Conservation (phyloP, 2,888 invertebrate species). For the Macaria liturata region DNA sequence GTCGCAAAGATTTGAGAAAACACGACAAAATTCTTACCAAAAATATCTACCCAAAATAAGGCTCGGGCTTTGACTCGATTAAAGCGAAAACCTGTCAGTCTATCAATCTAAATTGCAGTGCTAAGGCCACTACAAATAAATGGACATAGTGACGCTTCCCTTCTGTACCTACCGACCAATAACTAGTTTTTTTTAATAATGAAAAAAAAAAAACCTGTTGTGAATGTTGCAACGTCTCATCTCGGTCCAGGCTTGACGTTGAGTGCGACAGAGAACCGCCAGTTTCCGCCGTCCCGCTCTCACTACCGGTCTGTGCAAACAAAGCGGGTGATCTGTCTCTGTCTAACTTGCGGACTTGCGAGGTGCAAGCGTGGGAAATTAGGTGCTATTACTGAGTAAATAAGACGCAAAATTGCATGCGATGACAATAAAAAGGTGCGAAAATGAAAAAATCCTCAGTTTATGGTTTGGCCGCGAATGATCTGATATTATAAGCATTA, state of each 20-base stretch:
- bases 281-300: constrained; percentile 84
- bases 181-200: too few species aligned
- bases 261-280: constrained; percentile 90
- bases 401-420: constrained; percentile 1
- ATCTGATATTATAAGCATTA: too few species aligned
- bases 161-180: too few species aligned
- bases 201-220: too few species aligned
- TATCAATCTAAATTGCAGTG: too few species aligned
- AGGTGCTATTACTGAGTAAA: neutral
- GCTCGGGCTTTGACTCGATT: too few species aligned
- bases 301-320: constrained; percentile 76
- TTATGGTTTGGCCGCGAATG: neutral
- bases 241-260: constrained; percentile 93
- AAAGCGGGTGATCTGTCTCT: constrained; percentile 48
- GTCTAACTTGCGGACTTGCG: constrained; percentile 46
- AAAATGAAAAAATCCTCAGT: neutral
- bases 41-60: too few species aligned
- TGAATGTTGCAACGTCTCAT: constrained; percentile 85
- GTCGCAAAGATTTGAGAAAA: too few species aligned
- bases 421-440: neutral
- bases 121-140: too few species aligned
- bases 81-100: too few species aligned
- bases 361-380: constrained; percentile 32
- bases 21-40: too few species aligned
- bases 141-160: too few species aligned